Evolutionary conservation across 2,888 invertebrate genomes (phyloP), one percentile per base, ranked within the genome.

Genomic region (Acronicta alni): DNA sequence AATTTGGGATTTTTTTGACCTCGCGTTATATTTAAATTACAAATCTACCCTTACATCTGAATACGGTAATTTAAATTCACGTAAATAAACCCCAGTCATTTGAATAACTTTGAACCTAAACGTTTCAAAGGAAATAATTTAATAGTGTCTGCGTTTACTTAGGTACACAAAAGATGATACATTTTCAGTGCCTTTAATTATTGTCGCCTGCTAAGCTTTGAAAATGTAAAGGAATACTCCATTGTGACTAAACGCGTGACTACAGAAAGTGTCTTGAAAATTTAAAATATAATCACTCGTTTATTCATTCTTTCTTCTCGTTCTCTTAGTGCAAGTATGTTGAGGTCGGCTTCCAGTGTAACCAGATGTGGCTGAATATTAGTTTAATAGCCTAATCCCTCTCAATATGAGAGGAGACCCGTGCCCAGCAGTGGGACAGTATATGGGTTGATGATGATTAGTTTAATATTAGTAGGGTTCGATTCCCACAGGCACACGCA

Each of bases 161-260:
- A 55, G 42, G 44, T 38, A 66, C 49, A 64, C 67, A 77, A 75
- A 72, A 68, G 67, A 67, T 71, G 74, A 74, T 74, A 70, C 68
- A 75, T 74, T 64, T 63, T 62, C 65, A 47, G 44, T 49, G 66
- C 47, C 47, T 67, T 73, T 57, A 71, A 66, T 60, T 68, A 66
- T 52, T 64, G 55, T 53, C 61, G 49, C 51, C 47, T 42, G 49
- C 49, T 44, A 53, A 56, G 48, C 37, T 16, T 18, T 67, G 60
- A 67, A 58, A 63, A 55, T 49, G 23, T 65, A 49, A 43, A 55
- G 49, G 42, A 57, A 63, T 49, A 45, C 18, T 62, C 37, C 58
- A 63, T 61, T 59, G 53, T 67, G 18, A 23, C 49, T 54, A 65
- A 59, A 71, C 49, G 66, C 69, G 65, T 72, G 69, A 65, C 59